phyloP scores from a whole-genome alignment of 2,113 vertebrate species.

The Tachysurus vachellii region DNA sequence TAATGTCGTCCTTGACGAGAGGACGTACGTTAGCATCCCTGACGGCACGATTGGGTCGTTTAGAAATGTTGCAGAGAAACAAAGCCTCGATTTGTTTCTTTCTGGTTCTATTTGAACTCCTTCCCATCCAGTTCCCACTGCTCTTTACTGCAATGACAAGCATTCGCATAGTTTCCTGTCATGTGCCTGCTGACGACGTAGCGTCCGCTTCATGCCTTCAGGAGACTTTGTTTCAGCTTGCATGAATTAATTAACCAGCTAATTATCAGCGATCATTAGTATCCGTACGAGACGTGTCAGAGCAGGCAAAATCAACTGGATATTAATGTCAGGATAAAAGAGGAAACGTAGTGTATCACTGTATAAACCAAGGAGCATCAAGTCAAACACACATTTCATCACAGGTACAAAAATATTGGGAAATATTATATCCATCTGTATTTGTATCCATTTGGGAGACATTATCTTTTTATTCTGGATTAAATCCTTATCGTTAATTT shows the following conservation, averaged over 20 bases:
- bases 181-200: background rate
- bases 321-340: background rate
- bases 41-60: background rate
- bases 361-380: too few relatives aligned
- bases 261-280: background rate
- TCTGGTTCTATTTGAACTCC: background rate
- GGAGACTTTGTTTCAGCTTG: background rate
- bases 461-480: background rate
- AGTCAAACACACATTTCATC: too few relatives aligned
- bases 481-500: background rate
- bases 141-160: constrained; percentile 1
- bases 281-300: background rate
- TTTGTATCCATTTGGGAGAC: too few relatives aligned
- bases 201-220: background rate
- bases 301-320: background rate
- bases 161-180: background rate
- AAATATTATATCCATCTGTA: too few relatives aligned
- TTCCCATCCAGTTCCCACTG: background rate
- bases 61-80: background rate
- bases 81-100: background rate
- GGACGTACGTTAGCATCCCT: background rate
- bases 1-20: background rate
- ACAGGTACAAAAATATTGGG: too few relatives aligned
- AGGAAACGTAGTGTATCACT: too few relatives aligned
- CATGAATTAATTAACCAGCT: background rate